Percentiles rank a stretch among this genome's conserved stretches.
These are phyloP conservation scores for Anticlea derivata DNA, from an alignment of 2,888 invertebrate species.

Conservation along the genomic window DNA sequence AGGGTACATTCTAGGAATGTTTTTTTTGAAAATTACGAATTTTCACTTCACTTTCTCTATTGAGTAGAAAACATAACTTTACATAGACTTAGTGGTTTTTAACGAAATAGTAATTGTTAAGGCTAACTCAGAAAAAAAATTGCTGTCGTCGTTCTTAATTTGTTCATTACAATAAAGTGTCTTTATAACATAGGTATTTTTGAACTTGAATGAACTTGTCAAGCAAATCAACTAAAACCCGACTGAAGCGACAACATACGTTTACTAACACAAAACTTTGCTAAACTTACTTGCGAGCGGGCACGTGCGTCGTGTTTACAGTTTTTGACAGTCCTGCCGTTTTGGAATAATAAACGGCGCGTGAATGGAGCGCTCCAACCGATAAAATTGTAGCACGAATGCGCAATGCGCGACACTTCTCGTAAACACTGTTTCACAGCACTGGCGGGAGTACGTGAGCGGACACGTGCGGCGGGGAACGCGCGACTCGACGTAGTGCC, in stretches of 20 bases:
- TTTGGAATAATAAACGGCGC: constrained; percentile 51
- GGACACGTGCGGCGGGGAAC: constrained; percentile 66
- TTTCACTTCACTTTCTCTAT: too few species aligned
- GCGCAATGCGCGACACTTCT: constrained; percentile 68
- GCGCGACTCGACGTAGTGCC: constrained; percentile 73
- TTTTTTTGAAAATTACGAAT: too few species aligned
- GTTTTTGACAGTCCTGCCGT: constrained; percentile 68
- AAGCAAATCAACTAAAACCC: background rate
- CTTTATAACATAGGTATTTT: too few species aligned
- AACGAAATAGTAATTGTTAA: too few species aligned
- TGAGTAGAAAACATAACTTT: too few species aligned
- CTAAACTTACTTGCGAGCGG: constrained; percentile 73
- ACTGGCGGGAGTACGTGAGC: constrained; percentile 42
- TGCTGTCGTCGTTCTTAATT: too few species aligned
- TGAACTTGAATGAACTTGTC: too few species aligned
- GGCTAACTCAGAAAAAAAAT: too few species aligned
- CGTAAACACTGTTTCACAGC: constrained; percentile 55
- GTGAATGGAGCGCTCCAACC: constrained; percentile 53
- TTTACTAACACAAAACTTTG: constrained; percentile 19
- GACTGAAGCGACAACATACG: background rate
- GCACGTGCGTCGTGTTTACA: constrained; percentile 79
- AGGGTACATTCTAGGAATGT: too few species aligned
- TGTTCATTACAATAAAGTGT: too few species aligned
- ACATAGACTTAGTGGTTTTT: too few species aligned
- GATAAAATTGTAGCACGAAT: constrained; percentile 53